These are phyloP conservation scores for Cheirogaleus medius DNA, from an alignment of 2,113 vertebrate genomes.

Conservation along the genomic window DNA sequence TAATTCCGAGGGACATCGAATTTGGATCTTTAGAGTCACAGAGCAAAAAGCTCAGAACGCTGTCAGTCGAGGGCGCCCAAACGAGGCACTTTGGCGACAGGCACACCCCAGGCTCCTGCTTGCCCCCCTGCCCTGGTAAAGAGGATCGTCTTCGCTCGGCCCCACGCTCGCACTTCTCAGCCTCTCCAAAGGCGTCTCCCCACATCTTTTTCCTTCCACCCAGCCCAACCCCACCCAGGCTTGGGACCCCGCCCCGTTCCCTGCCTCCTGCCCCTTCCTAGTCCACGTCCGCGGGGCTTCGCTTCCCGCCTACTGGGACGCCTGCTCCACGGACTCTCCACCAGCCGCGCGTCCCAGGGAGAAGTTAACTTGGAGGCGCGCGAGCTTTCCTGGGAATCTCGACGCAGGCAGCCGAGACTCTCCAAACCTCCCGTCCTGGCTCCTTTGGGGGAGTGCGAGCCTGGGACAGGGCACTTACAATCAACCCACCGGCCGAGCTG, in stretches of 20 bases:
- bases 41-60: not conserved
- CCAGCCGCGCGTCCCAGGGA: not conserved
- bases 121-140: not conserved
- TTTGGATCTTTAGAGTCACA: not conserved
- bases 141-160: not conserved
- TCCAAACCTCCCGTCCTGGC: not conserved
- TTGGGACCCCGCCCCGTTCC: not conserved
- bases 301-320: not conserved
- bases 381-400: not conserved
- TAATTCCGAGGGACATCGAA: constrained; percentile 35
- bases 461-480: not conserved
- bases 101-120: no score
- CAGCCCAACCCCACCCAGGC: not conserved
- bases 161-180: not conserved
- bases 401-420: not conserved
- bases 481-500: not conserved
- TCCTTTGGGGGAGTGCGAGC: no score
- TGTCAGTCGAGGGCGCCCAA: not conserved
- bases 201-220: not conserved
- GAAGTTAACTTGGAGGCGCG: constrained; percentile 45
- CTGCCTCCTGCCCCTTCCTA: not conserved
- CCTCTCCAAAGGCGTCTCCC: not conserved
- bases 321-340: not conserved
- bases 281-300: not conserved
- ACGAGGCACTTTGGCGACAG: not conserved